phyloP scores from a whole-genome alignment of 2,113 vertebrate species.

The Puntigrus tetrazona region DNA sequence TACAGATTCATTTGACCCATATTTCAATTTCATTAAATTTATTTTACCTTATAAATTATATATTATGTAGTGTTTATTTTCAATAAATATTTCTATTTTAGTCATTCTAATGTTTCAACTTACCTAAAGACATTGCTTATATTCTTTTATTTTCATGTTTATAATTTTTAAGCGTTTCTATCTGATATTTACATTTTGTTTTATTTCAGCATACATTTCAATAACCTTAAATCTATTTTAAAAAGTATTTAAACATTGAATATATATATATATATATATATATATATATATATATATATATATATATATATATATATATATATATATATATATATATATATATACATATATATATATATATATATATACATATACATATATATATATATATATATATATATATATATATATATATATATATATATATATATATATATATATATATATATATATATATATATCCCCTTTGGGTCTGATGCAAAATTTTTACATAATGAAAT shows the following conservation, averaged over 20 bases:
- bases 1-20: not conserved
- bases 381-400: too few relatives aligned
- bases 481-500: not conserved
- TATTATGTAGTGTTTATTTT: not conserved
- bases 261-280: too few relatives aligned
- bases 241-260: not conserved
- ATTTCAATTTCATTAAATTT: not conserved
- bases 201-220: not conserved
- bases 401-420: too few relatives aligned
- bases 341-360: too few relatives aligned
- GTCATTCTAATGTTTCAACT: not conserved
- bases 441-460: too few relatives aligned
- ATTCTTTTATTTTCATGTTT: not conserved
- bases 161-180: not conserved
- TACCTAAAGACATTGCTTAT: not conserved
- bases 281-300: too few relatives aligned
- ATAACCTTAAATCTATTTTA: not conserved
- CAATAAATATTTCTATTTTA: too few relatives aligned
- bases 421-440: too few relatives aligned
- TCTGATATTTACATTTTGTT: not conserved
- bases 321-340: too few relatives aligned
- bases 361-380: too few relatives aligned
- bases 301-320: too few relatives aligned
- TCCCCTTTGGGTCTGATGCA: too few relatives aligned
- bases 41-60: not conserved